Evolutionary conservation across 1,140 invertebrate species (phyloP).

Genomic region (Sitobion miscanthi): DNA sequence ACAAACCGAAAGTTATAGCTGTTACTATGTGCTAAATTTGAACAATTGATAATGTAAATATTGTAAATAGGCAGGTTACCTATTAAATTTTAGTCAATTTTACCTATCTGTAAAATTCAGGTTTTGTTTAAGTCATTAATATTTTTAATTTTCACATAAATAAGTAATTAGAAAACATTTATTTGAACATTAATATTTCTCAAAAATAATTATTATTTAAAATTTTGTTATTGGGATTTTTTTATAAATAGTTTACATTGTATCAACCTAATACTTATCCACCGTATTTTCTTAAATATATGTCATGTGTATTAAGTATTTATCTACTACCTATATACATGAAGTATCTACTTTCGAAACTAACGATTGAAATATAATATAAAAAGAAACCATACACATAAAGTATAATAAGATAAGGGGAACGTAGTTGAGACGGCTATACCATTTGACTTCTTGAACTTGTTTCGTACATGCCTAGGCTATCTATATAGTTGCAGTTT

Average conservation of each 20-base stretch:
- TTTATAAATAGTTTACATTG: background rate
- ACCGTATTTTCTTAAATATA: background rate
- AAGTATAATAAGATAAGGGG: background rate
- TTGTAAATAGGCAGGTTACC: too few species aligned
- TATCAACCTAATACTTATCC: background rate
- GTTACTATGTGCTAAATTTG: background rate
- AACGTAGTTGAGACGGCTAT: background rate
- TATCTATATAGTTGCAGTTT: background rate
- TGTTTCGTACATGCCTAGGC: background rate
- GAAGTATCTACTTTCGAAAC: conserved; percentile 7
- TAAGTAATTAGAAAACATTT: background rate
- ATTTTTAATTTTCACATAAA: background rate
- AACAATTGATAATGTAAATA: background rate
- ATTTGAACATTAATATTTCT: background rate
- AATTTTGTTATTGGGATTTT: background rate
- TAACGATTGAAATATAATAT: background rate
- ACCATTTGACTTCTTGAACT: background rate
- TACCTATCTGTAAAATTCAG: background rate
- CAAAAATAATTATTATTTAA: background rate
- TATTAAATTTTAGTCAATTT: background rate
- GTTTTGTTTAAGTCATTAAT: background rate
- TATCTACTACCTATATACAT: too few species aligned
- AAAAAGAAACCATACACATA: background rate
- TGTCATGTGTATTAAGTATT: background rate
- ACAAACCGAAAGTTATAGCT: too few species aligned